Evolutionary conservation across 1,140 invertebrate species (phyloP), one percentile per base, ranked within the genome.

Genomic region (Drosophila asahinai): DNA sequence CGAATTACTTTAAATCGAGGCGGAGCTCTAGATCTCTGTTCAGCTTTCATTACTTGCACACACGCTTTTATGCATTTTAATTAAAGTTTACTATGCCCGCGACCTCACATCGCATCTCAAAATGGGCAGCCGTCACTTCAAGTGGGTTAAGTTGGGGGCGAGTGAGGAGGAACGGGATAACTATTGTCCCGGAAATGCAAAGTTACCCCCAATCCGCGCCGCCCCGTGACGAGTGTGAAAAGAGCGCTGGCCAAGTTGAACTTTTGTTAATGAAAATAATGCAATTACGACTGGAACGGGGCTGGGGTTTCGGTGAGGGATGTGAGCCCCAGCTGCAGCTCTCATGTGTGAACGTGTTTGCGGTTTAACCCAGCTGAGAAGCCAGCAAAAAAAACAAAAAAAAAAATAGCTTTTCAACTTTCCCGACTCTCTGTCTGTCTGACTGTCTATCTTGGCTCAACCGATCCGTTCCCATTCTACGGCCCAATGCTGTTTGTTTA

Each of bases 241-340:
- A 81, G 43, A 65, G 42, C 65, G 52, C 59, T 55, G 66, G 54
- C 77, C 81, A 73, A 83, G 59, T 78, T 87, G 17, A 89, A 89
- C 86, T 89, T 84, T 90, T 89, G 81, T 89, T 89, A 89, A 89
- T 89, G 84, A 90, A 89, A 90, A 89, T 90, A 89, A 89, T 89
- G 84, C 84, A 89, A 89, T 87, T 89, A 71, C 77, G 64, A 66
- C 47, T 71, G 67, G 19, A 72, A 51, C 30, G 52, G 55, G 27
- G 6, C 6, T 43, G 30, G 57, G 14, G 15, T 30, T 68, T 51
- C 14, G 19, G 12, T 11, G 17, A 55, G 19, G 33, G 45, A 19
- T 62, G 47, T 52, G 52, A 43, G 33, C 27, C 47, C 30, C 52
- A 55, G 54, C 49, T 78, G 68, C 81, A 72, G 38, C 68, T 90